phyloP scores from a whole-genome alignment of 1,140 invertebrate species.

The Drosophila varians region DNA sequence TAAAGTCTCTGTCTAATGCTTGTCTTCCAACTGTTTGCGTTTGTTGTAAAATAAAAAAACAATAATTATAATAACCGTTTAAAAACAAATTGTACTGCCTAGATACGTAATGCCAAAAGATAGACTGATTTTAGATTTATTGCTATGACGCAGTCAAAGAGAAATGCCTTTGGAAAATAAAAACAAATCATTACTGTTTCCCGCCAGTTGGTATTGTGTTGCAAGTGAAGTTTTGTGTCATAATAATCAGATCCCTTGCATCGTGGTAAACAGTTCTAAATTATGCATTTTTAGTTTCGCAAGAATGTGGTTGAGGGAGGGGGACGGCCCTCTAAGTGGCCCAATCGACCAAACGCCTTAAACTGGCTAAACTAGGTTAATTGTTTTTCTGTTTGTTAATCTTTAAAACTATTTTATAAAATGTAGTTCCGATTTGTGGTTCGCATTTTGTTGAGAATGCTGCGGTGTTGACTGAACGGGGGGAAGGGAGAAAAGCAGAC shows the following conservation, averaged over 20 bases:
- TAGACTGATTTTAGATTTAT: constrained; percentile 28
- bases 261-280: constrained; percentile 6
- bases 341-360: constrained; percentile 46
- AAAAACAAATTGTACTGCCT: constrained; percentile 77
- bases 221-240: constrained; percentile 1
- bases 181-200: constrained; percentile 9
- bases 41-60: constrained; percentile 66
- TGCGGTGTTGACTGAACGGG: constrained; percentile 20
- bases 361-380: constrained; percentile 69
- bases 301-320: background rate
- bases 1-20: constrained; percentile 63
- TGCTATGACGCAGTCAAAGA: constrained; percentile 18
- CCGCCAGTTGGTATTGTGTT: background rate
- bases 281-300: constrained; percentile 3
- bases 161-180: constrained; percentile 29
- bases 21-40: constrained; percentile 62
- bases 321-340: constrained; percentile 5
- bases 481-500: constrained; percentile 18
- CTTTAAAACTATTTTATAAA: constrained; percentile 69
- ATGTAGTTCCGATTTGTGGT: constrained; percentile 54
- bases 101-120: constrained; percentile 61
- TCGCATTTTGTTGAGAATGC: constrained; percentile 24
- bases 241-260: constrained; percentile 4
- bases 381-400: constrained; percentile 39
- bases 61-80: constrained; percentile 66